phyloP scores from a whole-genome alignment of 2,113 vertebrate species.

The Podilymbus podiceps region DNA sequence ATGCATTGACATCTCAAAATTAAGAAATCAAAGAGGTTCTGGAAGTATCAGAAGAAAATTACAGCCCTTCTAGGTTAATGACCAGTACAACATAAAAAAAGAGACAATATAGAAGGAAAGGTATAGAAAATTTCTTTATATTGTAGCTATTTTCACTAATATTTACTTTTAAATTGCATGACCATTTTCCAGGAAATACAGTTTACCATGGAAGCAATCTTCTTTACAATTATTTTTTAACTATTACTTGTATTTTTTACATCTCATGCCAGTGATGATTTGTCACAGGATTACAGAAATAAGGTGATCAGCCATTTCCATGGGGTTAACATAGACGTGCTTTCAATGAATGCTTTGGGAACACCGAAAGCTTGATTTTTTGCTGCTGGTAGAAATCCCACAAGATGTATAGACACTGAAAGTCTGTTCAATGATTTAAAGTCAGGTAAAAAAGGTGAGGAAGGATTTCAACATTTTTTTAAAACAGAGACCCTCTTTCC shows the following conservation, averaged over 20 bases:
- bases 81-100: not conserved
- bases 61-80: not conserved
- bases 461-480: conserved; percentile 49
- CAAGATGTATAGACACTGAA: conserved; percentile 45
- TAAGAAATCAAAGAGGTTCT: not conserved
- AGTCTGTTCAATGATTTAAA: conserved; percentile 57
- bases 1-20: not conserved
- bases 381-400: conserved; percentile 23
- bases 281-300: not conserved
- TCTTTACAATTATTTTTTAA: conserved; percentile 2
- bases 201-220: not conserved
- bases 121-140: not conserved
- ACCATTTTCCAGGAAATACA: not conserved
- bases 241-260: not conserved
- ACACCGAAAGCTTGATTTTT: not conserved
- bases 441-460: conserved; percentile 53
- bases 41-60: not conserved
- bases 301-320: conserved; percentile 1
- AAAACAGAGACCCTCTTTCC: conserved; percentile 58
- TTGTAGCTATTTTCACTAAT: not conserved
- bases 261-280: not conserved
- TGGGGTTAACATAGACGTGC: not conserved
- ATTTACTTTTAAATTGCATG: not conserved
- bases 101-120: not conserved
- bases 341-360: conserved; percentile 22